phyloP scores from a whole-genome alignment of 1,140 invertebrate species.

The Meloidogyne exigua region DNA sequence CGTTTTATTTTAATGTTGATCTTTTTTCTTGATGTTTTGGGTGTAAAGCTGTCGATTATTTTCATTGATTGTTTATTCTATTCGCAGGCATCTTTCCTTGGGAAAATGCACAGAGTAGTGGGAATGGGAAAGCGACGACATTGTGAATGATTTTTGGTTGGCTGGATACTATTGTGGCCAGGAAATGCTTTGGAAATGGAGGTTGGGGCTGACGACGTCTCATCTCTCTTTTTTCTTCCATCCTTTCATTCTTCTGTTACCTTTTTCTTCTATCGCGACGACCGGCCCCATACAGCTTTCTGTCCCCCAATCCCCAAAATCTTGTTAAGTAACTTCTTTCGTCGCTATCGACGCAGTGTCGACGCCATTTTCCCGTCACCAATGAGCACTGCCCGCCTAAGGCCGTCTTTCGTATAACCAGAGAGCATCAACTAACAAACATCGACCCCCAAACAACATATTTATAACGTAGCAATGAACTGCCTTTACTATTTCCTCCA shows the following conservation, averaged over 20 bases:
- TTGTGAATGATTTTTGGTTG: conserved; percentile 4
- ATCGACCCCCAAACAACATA: conserved; percentile 8
- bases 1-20: no score
- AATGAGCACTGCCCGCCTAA: neutral
- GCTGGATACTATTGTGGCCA: neutral
- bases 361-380: conserved; percentile 27
- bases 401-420: neutral
- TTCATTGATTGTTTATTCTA: conserved; percentile 4
- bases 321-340: conserved; percentile 13
- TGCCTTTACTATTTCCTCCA: neutral
- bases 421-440: conserved; percentile 5
- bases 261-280: neutral
- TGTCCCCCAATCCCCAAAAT: neutral
- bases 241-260: neutral
- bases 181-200: neutral
- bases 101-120: conserved; percentile 23
- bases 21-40: no score
- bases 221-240: neutral
- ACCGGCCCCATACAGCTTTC: neutral
- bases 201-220: conserved; percentile 3
- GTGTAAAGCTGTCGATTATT: no score
- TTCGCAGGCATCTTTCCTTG: conserved; percentile 17
- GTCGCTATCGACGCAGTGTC: conserved; percentile 20
- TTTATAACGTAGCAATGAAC: neutral
- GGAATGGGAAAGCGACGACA: conserved; percentile 20